Evolutionary conservation across 2,888 invertebrate species (phyloP), one percentile per base, ranked within the genome.

Genomic region (Saturnia japonica): DNA sequence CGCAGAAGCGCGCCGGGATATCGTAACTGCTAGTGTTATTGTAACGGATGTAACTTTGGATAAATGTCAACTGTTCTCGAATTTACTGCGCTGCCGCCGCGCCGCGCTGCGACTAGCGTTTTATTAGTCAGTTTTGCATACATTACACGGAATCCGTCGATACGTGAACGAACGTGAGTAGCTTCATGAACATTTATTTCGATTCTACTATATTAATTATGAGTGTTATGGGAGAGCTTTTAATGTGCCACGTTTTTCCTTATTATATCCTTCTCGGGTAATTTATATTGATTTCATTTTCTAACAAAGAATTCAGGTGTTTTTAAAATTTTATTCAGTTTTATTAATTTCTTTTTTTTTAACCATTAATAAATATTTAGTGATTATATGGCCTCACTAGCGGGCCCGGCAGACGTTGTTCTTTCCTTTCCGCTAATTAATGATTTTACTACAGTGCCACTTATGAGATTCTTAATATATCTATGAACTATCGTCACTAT

Each of bases 1-100:
- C 85, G 82, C 77, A 81, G 75, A 77, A 77, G 82, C 79, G 84
- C 85, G 87, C 88, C 85, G 85, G 89, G 91, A 91, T 92, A 92
- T 90, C 89, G 91, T 86, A 87, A 88, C 89, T 86, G 88, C 88
- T 83, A 88, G 88, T 89, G 90, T 91, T 93, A 93, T 91, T 91
- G 91, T 91, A 89, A 90, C 89, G 91, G 89, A 93, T 91, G 92
- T 91, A 89, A 91, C 91, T 93, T 91, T 89, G 92, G 90, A 93
- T 93, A 93, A 93, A 91, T 87, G 93, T 93, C 93, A 89, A 91
- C 90, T 88, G 88, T 87, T 86, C 88, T 86, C 85, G 86, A 91
- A 93, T 93, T 91, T 91, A 93, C 83, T 88, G 88, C 88, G 84
- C 82, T 80, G 81, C 83, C 83, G 83, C 79, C 3, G 34, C 34